Evolutionary conservation across 2,113 vertebrate species (phyloP).

Genomic region (Melanerpes formicivorus): DNA sequence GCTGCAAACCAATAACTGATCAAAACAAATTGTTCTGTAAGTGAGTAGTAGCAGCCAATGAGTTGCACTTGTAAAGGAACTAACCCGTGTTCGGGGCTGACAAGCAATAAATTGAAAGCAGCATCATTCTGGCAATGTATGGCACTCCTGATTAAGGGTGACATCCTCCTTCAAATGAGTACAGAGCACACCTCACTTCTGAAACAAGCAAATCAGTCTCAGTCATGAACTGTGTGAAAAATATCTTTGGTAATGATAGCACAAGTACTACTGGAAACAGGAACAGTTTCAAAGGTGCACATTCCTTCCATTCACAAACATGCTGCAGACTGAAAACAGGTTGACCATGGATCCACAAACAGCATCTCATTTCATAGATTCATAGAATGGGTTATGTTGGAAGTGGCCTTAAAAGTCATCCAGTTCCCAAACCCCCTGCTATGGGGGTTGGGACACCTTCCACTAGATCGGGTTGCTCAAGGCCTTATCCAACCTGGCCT

Average conservation of each 20-base stretch:
- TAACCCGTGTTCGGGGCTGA: not conserved
- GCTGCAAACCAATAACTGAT: conserved; percentile 13
- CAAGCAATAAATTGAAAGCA: conserved; percentile 15
- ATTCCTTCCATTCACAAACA: not conserved
- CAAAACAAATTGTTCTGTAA: conserved; percentile 5
- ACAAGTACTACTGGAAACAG: not conserved
- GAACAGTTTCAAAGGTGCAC: not conserved
- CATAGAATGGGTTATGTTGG: too few species aligned
- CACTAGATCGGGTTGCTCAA: too few species aligned
- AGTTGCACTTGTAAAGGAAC: not conserved
- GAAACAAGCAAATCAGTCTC: conserved; percentile 10
- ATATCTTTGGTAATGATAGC: not conserved
- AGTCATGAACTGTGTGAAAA: not conserved
- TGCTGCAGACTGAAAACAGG: not conserved
- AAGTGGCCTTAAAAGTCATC: too few species aligned
- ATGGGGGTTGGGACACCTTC: too few species aligned
- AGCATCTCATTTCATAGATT: not conserved
- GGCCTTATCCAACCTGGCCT: too few species aligned
- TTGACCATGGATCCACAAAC: not conserved
- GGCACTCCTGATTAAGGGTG: conserved; percentile 6
- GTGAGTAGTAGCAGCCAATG: not conserved
- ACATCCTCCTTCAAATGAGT: not conserved
- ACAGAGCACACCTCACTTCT: not conserved
- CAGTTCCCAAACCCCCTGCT: too few species aligned
- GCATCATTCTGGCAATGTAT: conserved; percentile 1